Evolutionary conservation across 1,140 invertebrate species (phyloP).

Genomic region (Goniozus legneri): DNA sequence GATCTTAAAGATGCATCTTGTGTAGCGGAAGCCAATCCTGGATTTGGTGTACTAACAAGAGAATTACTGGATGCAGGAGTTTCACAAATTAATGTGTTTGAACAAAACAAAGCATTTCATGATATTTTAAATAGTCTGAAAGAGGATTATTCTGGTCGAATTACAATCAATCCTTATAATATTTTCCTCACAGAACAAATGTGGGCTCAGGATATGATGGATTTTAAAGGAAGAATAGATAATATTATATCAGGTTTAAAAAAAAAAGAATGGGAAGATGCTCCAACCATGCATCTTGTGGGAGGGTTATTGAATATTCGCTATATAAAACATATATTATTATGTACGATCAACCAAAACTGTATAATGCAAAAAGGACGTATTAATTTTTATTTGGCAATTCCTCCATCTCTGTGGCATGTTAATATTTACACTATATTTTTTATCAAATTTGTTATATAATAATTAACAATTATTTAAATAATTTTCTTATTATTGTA

Average conservation of each 20-base stretch:
- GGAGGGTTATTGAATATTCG: neutral
- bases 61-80: slow-evolving; percentile 31
- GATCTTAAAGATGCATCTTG: slow-evolving; percentile 21
- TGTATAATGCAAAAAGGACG: slow-evolving; percentile 21
- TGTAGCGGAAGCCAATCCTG: slow-evolving; percentile 36
- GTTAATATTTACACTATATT: slow-evolving; percentile 31
- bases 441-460: too few species aligned
- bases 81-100: slow-evolving; percentile 25
- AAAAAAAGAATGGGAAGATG: slow-evolving; percentile 20
- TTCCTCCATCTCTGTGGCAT: slow-evolving; percentile 22
- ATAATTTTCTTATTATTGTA: slow-evolving; percentile 17
- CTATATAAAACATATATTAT: slow-evolving; percentile 22
- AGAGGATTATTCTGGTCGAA: slow-evolving; percentile 12
- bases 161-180: too few species aligned
- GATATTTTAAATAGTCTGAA: slow-evolving; percentile 3
- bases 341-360: slow-evolving; percentile 18
- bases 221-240: too few species aligned
- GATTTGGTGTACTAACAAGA: slow-evolving; percentile 33
- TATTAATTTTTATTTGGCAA: slow-evolving; percentile 22
- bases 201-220: too few species aligned
- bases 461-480: neutral
- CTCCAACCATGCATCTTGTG: slow-evolving; percentile 27
- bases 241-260: too few species aligned
- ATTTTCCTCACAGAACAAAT: too few species aligned
- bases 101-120: slow-evolving; percentile 12